Conservation (phyloP, 2,113 vertebrate genomes). For the Canis aureus region DNA sequence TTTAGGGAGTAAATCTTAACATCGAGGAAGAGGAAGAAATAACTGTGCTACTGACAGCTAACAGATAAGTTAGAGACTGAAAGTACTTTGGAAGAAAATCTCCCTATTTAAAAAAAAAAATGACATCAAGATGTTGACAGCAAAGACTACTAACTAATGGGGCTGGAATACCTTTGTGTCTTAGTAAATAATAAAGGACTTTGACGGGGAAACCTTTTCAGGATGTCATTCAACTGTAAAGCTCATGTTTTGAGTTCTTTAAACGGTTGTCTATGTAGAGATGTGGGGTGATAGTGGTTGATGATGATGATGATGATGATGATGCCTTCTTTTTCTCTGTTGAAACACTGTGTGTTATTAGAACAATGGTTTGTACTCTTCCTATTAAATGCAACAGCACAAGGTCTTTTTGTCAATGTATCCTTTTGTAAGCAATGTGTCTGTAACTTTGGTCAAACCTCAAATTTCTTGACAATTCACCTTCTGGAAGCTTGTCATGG, state of each 20-base stretch:
- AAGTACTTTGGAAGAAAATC: constrained; percentile 52
- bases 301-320: too few relatives aligned
- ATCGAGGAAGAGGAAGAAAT: constrained; percentile 54
- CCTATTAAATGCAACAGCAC: background rate
- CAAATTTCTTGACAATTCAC: background rate
- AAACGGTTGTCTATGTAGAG: background rate
- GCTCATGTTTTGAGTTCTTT: background rate
- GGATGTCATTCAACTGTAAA: background rate
- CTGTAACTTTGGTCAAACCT: background rate
- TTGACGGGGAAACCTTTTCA: background rate
- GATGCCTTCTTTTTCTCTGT: background rate
- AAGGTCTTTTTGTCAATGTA: background rate
- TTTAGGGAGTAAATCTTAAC: constrained; percentile 10
- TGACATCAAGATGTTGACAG: constrained; percentile 18
- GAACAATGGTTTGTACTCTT: background rate
- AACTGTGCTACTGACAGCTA: constrained; percentile 44
- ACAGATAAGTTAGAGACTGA: background rate
- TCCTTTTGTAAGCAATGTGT: background rate
- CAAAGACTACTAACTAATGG: background rate
- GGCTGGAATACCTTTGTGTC: background rate
- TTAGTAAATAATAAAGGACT: background rate
- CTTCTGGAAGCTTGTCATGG: background rate
- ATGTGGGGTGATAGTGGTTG: background rate
- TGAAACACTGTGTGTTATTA: background rate
- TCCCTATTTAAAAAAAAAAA: background rate